Base-by-base conservation (phyloP, 2,113 vertebrate species). In the Xyrauchen texanus region DNA sequence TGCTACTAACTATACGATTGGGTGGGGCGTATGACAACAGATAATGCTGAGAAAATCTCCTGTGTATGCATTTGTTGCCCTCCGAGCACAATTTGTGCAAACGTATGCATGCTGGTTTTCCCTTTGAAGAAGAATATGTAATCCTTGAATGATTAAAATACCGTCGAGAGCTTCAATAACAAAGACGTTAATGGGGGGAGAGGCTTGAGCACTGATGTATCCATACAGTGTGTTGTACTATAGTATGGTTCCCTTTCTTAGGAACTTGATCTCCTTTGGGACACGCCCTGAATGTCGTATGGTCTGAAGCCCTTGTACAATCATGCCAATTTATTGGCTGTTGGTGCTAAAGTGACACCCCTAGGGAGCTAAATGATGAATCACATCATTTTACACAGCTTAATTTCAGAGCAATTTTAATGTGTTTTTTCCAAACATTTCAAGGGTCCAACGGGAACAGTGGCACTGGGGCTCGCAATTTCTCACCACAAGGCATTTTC, bases 101-200 rank as follows among this genome's bases (percentile, higher is more conserved):
- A 71, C 66, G 60, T 66, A 71, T 63, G 58, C 78, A 12, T 58
- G 57, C 64, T 67, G 34, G 55, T 71, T 69, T 34, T 81, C 51
- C 64, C 53, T 76, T 83, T 83, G 78, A 85, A 67, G 60, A 65
- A 74, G 72, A 66, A 68, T 76, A 49, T 81, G 82, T 82, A 81
- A 82, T 80, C 82, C 80, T 81, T 73, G 79, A 80, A 78, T 68
- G 76, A 76, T 83, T 74, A 73, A 84, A 85, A 80, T 76, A 68
- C 85, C 47, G 58, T 34, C 21, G 21, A 34, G 21, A 34, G 21
- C 21, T 34, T 34, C 21, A 34, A 34, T 34, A 34, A 34, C 21
- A 79, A 79, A 82, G 72, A 71, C 11, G 8, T 79, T 70, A 78
- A 74, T 34, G 21, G 21, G 21, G 21, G 57, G 51, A n/a, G 47